Evolutionary conservation across 30 jellyfish, hydroid and myxozoan species (phyloP), one percentile per base, ranked within the genome.

Genomic region (Hydractinia symbiolongicarpus): DNA sequence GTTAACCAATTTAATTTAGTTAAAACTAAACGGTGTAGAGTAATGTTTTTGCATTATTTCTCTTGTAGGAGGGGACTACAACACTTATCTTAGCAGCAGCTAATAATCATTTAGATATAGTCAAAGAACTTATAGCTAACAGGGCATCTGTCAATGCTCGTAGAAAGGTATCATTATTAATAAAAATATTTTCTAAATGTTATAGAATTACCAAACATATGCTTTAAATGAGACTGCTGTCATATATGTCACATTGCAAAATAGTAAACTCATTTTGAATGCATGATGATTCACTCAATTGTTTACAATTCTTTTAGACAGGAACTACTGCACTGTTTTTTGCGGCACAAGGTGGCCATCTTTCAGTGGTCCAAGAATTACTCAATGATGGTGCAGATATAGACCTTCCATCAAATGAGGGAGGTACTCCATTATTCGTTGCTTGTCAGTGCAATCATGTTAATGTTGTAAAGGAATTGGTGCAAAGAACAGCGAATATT

Each of bases 331-430:
- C 98, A 5, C 83, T 91, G n/a, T 91, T 91, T 69, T 91, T 91
- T 82, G 98, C 96, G 58, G 96, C 98, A 57, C 98, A 91, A 83
- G 96, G 96, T 62, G 98, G 95, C 40, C 96, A 91, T 83, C 50
- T 86, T 16, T 56, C 82, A 17, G 90, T 91, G 49, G 96, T 85
- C 54, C 85, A 86, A 68, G 98, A 91, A 67, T 86, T 91, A 1
- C n/a, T 91, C n/a, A 72, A 56, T 69, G 75, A 78, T 68, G 94
- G 91, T 52, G 98, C 98, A 40, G 90, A 86, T 55, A 86, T 91
- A 4, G 98, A 91, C 55, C 86, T 91, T 8, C 87, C 98, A 9
- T 70, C 86, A 20, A 81, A 91, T 91, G 98, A 91, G 77, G 98
- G 98, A 21, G 98, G 98, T 40, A 86, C 98, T 9, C 98, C 98